Base-by-base conservation (phyloP, 2,888 invertebrate species). In the Apocheima hispidaria region DNA sequence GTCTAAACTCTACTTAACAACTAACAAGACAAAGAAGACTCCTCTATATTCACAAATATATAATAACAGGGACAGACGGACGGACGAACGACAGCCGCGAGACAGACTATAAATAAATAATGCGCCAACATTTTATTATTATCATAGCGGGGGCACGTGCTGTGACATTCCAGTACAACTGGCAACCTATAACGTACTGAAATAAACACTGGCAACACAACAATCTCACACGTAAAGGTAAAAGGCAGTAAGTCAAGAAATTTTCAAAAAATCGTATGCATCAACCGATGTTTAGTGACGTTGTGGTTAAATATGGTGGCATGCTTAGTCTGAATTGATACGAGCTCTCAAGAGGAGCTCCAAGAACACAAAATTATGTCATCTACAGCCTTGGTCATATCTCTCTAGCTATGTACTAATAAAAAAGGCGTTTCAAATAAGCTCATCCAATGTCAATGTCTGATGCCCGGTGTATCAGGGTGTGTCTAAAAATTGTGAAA, bases 41-140 rank as follows among this genome's bases (percentile, higher is more conserved):
- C 41, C 53, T 16, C 57, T 50, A 53, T 35, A 48, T 40, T 53
- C 23, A 54, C 50, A 60, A 48, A 60, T 52, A 50, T 50, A 54
- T 50, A 60, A 60, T 60, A 60, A 38, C 57, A 52, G 73, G 71
- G 83, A 79, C 82, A 81, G 85, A 87, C 88, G 84, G 88, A 90
- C 90, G 84, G 87, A 89, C 90, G 88, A 86, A 83, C 91, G 92
- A 92, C 92, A 92, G 91, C 90, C 90, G 91, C 90, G 85, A 88
- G 87, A 86, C 86, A 81, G 79, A 83, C 91, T 92, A 92, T 92
- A 92, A 92, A 92, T 92, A 92, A 91, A 90, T 91, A 90, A 92
- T 91, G 90, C 91, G 90, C 90, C 88, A 91, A 89, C 90, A 91
- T 92, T 90, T 91, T 91, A 91, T 92, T 92, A 91, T 92, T 90